Conservation (phyloP, 1,140 invertebrate genomes). For the Nephila pilipes region DNA sequence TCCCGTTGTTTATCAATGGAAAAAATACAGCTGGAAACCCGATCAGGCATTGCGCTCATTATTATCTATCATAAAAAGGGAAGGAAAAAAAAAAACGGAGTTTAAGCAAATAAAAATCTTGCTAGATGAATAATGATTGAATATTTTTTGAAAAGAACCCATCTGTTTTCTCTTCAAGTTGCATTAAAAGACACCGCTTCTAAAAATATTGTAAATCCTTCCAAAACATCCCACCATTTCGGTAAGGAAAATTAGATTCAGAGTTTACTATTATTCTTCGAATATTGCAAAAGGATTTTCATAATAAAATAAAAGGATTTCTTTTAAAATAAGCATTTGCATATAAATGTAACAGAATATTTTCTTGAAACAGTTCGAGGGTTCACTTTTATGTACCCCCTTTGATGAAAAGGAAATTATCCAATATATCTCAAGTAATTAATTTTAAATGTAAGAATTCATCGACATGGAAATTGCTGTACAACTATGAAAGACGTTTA, state of each 20-base stretch:
- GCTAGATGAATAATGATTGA: slow-evolving; percentile 24
- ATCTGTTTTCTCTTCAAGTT: slow-evolving; percentile 20
- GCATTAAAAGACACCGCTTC: not conserved
- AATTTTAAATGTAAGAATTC: not conserved
- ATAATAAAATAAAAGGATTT: too few species aligned
- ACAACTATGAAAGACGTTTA: too few species aligned
- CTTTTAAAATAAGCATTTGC: not conserved
- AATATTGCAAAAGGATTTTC: not conserved
- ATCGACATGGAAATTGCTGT: too few species aligned
- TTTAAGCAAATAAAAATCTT: slow-evolving; percentile 22
- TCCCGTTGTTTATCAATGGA: slow-evolving; percentile 28
- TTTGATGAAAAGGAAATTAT: not conserved
- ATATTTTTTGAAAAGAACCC: slow-evolving; percentile 13
- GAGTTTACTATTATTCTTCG: not conserved
- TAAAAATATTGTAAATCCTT: not conserved
- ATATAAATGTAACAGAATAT: not conserved
- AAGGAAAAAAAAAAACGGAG: not conserved
- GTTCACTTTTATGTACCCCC: not conserved
- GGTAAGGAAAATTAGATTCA: not conserved
- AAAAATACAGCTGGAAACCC: slow-evolving; percentile 19
- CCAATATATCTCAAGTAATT: not conserved
- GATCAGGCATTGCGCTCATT: slow-evolving; percentile 20
- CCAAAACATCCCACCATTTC: not conserved
- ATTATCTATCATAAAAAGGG: slow-evolving; percentile 23
- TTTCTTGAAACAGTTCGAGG: not conserved